phyloP scores from a whole-genome alignment of 2,888 invertebrate genomes.

The Argynnis bischoffii region DNA sequence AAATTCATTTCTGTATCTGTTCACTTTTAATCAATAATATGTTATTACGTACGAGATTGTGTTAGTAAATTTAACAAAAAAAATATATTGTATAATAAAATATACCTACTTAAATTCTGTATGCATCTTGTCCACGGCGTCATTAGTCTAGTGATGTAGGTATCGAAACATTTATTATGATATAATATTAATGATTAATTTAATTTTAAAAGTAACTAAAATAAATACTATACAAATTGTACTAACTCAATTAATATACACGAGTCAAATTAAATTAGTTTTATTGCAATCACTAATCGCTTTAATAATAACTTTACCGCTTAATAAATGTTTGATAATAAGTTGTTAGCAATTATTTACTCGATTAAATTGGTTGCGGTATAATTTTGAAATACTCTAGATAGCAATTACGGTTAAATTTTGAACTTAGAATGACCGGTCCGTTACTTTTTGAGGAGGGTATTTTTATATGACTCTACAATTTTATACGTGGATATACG shows the following conservation, averaged over 20 bases:
- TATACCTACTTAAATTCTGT: too few relatives aligned
- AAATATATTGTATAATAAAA: too few relatives aligned
- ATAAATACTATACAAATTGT: slow-evolving; percentile 4
- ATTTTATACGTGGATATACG: too few relatives aligned
- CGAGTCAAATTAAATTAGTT: slow-evolving; percentile 27
- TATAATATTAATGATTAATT: too few relatives aligned
- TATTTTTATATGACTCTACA: too few relatives aligned
- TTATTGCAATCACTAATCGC: slow-evolving; percentile 29
- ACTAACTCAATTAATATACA: slow-evolving; percentile 9
- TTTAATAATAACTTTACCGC: slow-evolving; percentile 27
- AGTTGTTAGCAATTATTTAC: slow-evolving; percentile 32
- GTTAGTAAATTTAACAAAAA: too few relatives aligned
- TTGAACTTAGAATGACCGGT: slow-evolving; percentile 9
- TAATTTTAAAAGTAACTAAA: neutral
- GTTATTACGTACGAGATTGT: too few relatives aligned
- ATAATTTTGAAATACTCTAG: slow-evolving; percentile 24
- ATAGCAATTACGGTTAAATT: slow-evolving; percentile 24
- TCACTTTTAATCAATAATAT: neutral
- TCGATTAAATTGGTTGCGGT: slow-evolving; percentile 30
- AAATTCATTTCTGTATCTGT: too few relatives aligned
- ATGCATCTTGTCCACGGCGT: too few relatives aligned
- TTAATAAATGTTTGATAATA: slow-evolving; percentile 30
- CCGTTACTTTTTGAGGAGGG: too few relatives aligned
- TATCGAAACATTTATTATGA: too few relatives aligned
- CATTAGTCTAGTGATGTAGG: too few relatives aligned